Base-by-base conservation (phyloP, 2,888 invertebrate genomes). In the Ormyrus thymus region DNA sequence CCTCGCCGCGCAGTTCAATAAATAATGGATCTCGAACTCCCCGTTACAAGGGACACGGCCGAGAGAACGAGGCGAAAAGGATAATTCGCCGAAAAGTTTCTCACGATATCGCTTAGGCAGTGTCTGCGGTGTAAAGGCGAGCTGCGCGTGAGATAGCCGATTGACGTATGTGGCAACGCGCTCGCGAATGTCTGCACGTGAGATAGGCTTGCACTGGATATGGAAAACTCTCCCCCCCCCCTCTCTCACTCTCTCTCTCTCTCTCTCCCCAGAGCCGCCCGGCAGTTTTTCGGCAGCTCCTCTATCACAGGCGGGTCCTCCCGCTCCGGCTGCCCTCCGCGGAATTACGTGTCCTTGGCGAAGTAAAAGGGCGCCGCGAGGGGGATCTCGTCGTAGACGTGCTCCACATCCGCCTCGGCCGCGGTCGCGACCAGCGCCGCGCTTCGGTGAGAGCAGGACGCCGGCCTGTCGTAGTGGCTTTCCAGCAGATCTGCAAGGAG, bases 371-470 rank as follows among this genome's bases (percentile, higher is more conserved):
- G 82, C 29, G 83, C 75, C 59, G 84, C 71, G 46, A 88, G 82
- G 5, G 94, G 94, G 80, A 94, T 94, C 90, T 94, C 94, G 80
- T 94, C 94, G 84, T 94, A 94, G 45, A 94, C 88, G 68, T 94
- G 94, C 86, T 94, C 94, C 86, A 89, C 75, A 86, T 91, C 81
- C 87, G 83, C 93, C 86, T 89, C 78, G 86, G 82, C 87, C 83
- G 82, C 66, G 4, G 43, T 59, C 6, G 56, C 59, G 9, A 29
- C 29, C 29, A 29, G 29, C 29, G 53, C 50, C 7, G 50, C 61
- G 4, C 53, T 58, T 15, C 82, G 81, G 51, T 81, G 82, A 68
- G 82, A 82, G 50, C 83, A 84, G 55, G 82, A 77, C n/a, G 89
- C 88, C 51, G 90, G 90, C 56, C 86, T 83, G 84, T 94, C 94